Evolutionary conservation across 2,888 invertebrate genomes (phyloP).

Genomic region (Notodonta ziczac): DNA sequence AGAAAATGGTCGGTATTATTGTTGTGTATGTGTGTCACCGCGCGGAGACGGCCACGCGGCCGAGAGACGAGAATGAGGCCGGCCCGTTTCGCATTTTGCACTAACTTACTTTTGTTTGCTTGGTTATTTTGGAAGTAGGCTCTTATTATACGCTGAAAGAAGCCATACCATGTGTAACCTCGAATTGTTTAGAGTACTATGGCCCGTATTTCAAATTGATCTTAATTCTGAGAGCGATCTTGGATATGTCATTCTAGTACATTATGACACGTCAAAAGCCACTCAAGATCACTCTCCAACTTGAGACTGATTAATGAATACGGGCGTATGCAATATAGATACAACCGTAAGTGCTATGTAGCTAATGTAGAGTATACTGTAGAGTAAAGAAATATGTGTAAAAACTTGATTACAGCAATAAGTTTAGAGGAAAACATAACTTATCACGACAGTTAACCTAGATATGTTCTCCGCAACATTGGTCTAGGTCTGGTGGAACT

Average conservation of each 20-base stretch:
- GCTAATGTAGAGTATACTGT: background rate
- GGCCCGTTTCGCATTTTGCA: conserved; percentile 52
- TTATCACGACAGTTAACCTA: background rate
- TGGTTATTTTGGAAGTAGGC: conserved; percentile 30
- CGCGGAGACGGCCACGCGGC: conserved; percentile 14
- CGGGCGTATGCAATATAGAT: background rate
- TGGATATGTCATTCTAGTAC: too few species aligned
- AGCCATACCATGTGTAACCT: conserved; percentile 22
- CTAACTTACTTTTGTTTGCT: conserved; percentile 45
- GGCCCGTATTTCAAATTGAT: too few species aligned
- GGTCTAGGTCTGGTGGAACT: background rate
- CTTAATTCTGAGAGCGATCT: too few species aligned
- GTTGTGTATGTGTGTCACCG: conserved; percentile 10
- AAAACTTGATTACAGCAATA: conserved; percentile 1
- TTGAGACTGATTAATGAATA: too few species aligned
- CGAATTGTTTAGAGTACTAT: too few species aligned
- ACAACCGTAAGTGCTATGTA: background rate
- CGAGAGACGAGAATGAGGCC: conserved; percentile 48
- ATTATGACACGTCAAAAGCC: too few species aligned
- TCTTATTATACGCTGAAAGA: conserved; percentile 29
- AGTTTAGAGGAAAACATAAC: background rate
- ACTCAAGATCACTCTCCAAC: too few species aligned
- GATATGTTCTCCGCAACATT: background rate
- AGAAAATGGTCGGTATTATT: conserved; percentile 6
- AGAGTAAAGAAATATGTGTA: background rate